These are phyloP conservation scores for Tauraco erythrolophus DNA, from an alignment of 2,113 vertebrate species.

Conservation along the genomic window DNA sequence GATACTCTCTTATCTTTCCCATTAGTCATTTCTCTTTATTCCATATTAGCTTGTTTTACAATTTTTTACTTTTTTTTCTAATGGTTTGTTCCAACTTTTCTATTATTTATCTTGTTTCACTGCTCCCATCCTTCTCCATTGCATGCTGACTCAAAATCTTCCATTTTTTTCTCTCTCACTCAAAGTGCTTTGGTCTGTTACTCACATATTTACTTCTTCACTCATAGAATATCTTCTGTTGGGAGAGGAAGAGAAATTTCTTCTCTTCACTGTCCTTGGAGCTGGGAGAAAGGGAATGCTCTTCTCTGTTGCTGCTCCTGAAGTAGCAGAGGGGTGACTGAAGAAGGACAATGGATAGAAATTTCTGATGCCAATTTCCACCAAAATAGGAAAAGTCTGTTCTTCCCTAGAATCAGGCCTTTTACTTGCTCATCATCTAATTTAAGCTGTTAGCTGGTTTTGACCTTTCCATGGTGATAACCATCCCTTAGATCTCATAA, in stretches of 20 bases:
- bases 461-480: not conserved
- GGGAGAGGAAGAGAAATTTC: not conserved
- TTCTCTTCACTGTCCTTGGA: not conserved
- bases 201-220: not conserved
- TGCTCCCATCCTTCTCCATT: not conserved
- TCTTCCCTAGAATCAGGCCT: not conserved
- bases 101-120: not conserved
- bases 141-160: accelerated
- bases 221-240: not conserved
- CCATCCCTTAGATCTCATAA: not conserved
- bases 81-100: not conserved
- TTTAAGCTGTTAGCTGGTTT: not conserved
- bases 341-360: not conserved
- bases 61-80: not conserved
- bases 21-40: not conserved
- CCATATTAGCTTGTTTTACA: not conserved
- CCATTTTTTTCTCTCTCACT: not conserved
- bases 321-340: not conserved
- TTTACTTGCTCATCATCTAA: not conserved
- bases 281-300: not conserved
- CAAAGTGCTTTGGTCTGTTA: not conserved
- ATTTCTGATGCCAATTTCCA: not conserved
- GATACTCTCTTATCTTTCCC: not conserved
- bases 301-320: not conserved
- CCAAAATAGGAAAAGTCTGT: not conserved